Base-by-base conservation (phyloP, 2,888 invertebrate genomes). In the Mechanitis messenoides region DNA sequence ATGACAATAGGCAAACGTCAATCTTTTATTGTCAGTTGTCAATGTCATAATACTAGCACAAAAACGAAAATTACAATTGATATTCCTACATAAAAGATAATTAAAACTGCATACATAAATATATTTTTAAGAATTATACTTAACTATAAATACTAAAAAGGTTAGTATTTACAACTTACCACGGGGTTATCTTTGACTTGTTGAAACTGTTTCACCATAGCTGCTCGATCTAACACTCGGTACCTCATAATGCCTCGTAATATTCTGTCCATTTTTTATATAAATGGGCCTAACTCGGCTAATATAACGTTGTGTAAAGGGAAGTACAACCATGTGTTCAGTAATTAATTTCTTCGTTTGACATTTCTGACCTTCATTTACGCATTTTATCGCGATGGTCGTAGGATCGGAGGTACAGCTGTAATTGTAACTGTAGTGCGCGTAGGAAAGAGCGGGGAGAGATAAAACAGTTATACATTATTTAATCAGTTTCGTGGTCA, bases 131-230 rank as follows among this genome's bases (percentile, higher is more conserved):
- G 50, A 5, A 31, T 50, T 31, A 7, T 50, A 9, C 7, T 28
- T 50, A 7, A 31, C 9, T 55, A 59, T 35, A 47, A 38, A 33
- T 50, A 63, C 42, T 9, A 42, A 28, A 50, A 66, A 69, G 69
- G 67, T 66, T 64, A 69, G 69, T 72, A 70, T 45, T 45, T n/a
- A 33, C 2, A 68, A 85, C 92, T 91, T 91, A 96, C 96, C 91
- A 92, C 93, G 33, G 98, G 98, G 90, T 97, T 93, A 89, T 98
- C 95, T 81, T 93, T 92, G 71, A 98, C 96, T 92, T 94, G 91
- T 83, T 95, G 91, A 87, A 98, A 98, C 85, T 98, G 97, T 87
- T 96, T 94, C 45, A 98, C 96, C 97, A 97, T 97, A 76, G 92
- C 93, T 65, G 94, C 93, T 69, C 95, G 92, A 70, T 95, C 95